These are phyloP conservation scores for Tholera decimalis DNA, from an alignment of 2,888 invertebrate species.

Conservation along the genomic window DNA sequence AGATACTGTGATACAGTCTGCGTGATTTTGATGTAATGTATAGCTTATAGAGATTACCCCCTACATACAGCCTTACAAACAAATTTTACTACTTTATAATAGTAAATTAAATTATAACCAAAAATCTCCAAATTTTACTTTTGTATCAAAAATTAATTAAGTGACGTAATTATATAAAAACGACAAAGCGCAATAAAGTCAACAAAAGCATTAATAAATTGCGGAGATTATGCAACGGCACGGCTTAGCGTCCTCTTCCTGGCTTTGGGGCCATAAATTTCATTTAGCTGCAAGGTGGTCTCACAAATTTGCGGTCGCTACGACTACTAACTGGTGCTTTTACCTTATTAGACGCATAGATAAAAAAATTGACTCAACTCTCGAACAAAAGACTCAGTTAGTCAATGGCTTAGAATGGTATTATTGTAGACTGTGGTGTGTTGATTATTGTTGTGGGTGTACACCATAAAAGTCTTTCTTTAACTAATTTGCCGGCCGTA, in stretches of 20 bases:
- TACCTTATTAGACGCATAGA: slow-evolving; percentile 75
- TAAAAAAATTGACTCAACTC: slow-evolving; percentile 60
- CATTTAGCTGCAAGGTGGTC: slow-evolving; percentile 90
- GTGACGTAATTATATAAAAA: slow-evolving; percentile 78
- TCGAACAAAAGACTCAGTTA: slow-evolving; percentile 54
- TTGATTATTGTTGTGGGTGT: slow-evolving; percentile 66
- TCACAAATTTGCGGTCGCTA: slow-evolving; percentile 90
- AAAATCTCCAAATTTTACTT: slow-evolving; percentile 8
- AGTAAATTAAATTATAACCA: background rate
- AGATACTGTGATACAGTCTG: background rate
- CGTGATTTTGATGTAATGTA: too few relatives aligned
- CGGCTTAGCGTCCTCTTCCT: slow-evolving; percentile 87
- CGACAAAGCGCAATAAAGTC: slow-evolving; percentile 81
- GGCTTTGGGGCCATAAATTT: slow-evolving; percentile 89
- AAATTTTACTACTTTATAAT: too few relatives aligned
- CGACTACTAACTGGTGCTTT: slow-evolving; percentile 76
- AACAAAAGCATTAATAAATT: slow-evolving; percentile 88
- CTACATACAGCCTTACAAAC: too few relatives aligned
- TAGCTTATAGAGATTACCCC: too few relatives aligned
- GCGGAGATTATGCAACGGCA: slow-evolving; percentile 89
- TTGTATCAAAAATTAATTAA: slow-evolving; percentile 63
- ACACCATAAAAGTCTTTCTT: slow-evolving; percentile 63
- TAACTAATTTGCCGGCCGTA: slow-evolving; percentile 62
- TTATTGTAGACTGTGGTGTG: slow-evolving; percentile 68
- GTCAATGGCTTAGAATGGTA: slow-evolving; percentile 46